Percentiles rank a stretch among this genome's conserved stretches.
These are phyloP conservation scores for Drosophila anceps DNA, from an alignment of 2,888 invertebrate genomes.

Conservation along the genomic window DNA sequence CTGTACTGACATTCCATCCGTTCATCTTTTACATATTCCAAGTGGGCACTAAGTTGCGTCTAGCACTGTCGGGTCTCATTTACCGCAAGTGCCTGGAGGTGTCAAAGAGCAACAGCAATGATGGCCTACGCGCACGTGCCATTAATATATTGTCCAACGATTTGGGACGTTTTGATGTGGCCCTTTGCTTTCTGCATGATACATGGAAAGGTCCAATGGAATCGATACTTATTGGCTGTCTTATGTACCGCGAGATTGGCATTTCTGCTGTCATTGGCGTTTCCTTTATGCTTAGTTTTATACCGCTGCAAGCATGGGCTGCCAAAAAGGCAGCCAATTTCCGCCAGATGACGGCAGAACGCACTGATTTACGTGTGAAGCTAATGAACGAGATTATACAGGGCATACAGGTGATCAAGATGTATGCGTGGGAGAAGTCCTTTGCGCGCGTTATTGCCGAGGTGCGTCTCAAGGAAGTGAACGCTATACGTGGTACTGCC, in stretches of 20 bases:
- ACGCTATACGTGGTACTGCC: slow-evolving; percentile 88
- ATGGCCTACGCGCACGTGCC: slow-evolving; percentile 91
- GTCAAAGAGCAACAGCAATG: slow-evolving; percentile 92
- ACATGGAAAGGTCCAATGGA: slow-evolving; percentile 95
- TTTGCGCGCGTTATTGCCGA: slow-evolving; percentile 91
- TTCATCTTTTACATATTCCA: slow-evolving; percentile 90
- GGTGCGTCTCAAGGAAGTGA: slow-evolving; percentile 91
- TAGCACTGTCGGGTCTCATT: slow-evolving; percentile 90
- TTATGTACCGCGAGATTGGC: slow-evolving; percentile 88
- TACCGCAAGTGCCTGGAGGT: slow-evolving; percentile 90
- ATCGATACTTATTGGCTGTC: slow-evolving; percentile 84
- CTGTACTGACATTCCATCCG: slow-evolving; percentile 89
- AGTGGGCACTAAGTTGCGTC: slow-evolving; percentile 89
- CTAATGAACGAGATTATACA: slow-evolving; percentile 95
- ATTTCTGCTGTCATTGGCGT: slow-evolving; percentile 90
- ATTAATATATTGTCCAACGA: slow-evolving; percentile 98
- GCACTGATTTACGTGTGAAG: slow-evolving; percentile 94
- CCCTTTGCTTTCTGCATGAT: slow-evolving; percentile 94
- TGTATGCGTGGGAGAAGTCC: slow-evolving; percentile 95
- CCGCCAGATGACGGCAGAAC: slow-evolving; percentile 90
- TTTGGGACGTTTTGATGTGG: slow-evolving; percentile 96
- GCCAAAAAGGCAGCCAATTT: slow-evolving; percentile 89
- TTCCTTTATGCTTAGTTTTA: slow-evolving; percentile 89
- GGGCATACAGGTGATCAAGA: slow-evolving; percentile 94
- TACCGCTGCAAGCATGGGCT: slow-evolving; percentile 91